Percentiles rank a stretch among this genome's conserved stretches.
These are phyloP conservation scores for Mythimna lalbum DNA, from an alignment of 2,888 invertebrate species.

Conservation along the genomic window DNA sequence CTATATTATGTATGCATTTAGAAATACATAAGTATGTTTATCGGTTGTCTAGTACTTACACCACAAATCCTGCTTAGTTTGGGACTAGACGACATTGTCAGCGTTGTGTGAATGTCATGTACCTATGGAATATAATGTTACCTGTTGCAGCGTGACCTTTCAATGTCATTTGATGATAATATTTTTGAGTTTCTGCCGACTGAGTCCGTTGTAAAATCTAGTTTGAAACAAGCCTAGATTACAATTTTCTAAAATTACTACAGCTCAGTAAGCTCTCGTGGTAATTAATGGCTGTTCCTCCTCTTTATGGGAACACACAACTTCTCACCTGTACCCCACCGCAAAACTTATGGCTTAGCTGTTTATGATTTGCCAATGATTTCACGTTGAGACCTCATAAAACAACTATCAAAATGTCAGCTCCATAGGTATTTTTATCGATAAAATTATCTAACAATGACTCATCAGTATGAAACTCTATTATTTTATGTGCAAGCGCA, in stretches of 20 bases:
- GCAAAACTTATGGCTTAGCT: slow-evolving; percentile 2
- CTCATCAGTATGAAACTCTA: slow-evolving; percentile 22
- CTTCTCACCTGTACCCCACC: neutral
- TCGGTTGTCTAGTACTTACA: too few relatives aligned
- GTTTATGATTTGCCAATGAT: slow-evolving; percentile 3
- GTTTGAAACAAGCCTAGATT: neutral
- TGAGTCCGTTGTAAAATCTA: too few relatives aligned
- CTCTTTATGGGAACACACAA: neutral
- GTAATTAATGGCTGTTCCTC: neutral
- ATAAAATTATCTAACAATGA: slow-evolving; percentile 44
- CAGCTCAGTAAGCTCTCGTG: neutral
- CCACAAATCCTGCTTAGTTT: too few relatives aligned
- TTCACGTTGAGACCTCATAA: slow-evolving; percentile 4
- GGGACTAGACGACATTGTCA: too few relatives aligned
- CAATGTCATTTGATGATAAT: neutral
- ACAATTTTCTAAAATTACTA: neutral
- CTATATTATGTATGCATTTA: too few relatives aligned
- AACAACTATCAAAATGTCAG: slow-evolving; percentile 20
- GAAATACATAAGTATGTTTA: too few relatives aligned
- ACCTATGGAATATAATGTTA: too few relatives aligned
- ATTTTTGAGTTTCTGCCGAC: neutral
- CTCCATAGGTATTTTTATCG: slow-evolving; percentile 3
- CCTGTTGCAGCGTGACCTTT: neutral
- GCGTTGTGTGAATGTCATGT: too few relatives aligned
- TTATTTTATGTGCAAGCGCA: slow-evolving; percentile 51